Percentiles rank a stretch among this genome's conserved stretches.
phyloP scores from a whole-genome alignment of 2,113 vertebrate genomes.

The Corydoras sp. region DNA sequence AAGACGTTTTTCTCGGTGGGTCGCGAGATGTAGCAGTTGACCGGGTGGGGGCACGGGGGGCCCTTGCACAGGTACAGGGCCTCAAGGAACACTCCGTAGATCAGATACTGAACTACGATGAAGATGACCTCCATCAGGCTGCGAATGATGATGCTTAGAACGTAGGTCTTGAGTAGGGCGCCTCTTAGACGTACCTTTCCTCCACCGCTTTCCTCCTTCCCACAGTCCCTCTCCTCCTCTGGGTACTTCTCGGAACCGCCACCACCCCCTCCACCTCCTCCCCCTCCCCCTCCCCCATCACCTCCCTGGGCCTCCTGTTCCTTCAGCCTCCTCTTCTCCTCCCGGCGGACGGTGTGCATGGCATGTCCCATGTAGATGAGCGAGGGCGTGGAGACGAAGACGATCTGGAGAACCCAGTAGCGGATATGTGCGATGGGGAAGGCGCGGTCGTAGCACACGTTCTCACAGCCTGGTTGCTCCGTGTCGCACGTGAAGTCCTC shows the following conservation, averaged over 20 bases:
- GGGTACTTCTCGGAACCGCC: slow-evolving; percentile 46
- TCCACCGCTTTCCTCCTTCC: slow-evolving; percentile 59
- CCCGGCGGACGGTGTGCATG: slow-evolving; percentile 82
- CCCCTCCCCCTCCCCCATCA: slow-evolving; percentile 67
- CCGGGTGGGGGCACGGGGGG: slow-evolving; percentile 82
- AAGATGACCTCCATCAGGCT: slow-evolving; percentile 89
- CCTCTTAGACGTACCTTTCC: slow-evolving; percentile 70
- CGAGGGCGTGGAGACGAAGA: slow-evolving; percentile 93
- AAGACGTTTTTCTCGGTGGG: slow-evolving; percentile 98
- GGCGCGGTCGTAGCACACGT: slow-evolving; percentile 91
- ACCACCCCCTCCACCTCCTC: slow-evolving; percentile 16
- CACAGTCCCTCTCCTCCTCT: slow-evolving; percentile 47
- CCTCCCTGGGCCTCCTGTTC: slow-evolving; percentile 52
- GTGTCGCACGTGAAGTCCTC: slow-evolving; percentile 91
- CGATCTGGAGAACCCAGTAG: slow-evolving; percentile 97
- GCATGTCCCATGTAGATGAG: slow-evolving; percentile 93
- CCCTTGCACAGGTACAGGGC: slow-evolving; percentile 81
- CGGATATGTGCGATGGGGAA: slow-evolving; percentile 96
- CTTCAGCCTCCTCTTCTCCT: slow-evolving; percentile 76
- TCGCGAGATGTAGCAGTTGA: slow-evolving; percentile 92
- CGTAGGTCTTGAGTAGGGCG: slow-evolving; percentile 82
- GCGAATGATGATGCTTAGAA: slow-evolving; percentile 86
- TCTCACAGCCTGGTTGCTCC: slow-evolving; percentile 84
- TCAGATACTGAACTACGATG: slow-evolving; percentile 84
- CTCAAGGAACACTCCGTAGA: slow-evolving; percentile 85